Percentiles rank a stretch among this genome's conserved stretches.
Conservation (phyloP, 2,888 invertebrate genomes). For the Cotesia congregata region DNA sequence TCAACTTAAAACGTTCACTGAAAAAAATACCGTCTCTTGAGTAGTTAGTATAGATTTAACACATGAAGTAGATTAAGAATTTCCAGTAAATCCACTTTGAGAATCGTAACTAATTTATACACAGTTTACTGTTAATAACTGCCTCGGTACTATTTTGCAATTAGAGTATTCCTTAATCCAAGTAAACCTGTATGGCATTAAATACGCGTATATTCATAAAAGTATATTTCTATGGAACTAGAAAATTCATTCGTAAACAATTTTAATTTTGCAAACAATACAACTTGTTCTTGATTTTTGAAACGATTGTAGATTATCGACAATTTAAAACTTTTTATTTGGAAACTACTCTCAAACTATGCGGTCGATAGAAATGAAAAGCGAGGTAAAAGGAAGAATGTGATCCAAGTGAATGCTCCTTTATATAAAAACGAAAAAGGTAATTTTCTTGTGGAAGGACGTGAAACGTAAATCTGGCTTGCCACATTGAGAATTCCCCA, state of each 20-base stretch:
- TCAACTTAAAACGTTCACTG: too few species aligned
- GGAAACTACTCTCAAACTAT: constrained; percentile 23
- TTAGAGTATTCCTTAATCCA: constrained; percentile 63
- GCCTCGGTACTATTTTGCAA: constrained; percentile 58
- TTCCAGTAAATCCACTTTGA: constrained; percentile 38
- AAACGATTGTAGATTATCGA: constrained; percentile 21
- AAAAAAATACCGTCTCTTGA: too few species aligned
- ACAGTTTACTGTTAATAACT: constrained; percentile 45
- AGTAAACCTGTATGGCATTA: background rate
- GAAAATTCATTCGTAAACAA: constrained; percentile 1
- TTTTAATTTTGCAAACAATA: background rate
- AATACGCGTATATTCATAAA: background rate
- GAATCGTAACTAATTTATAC: background rate
- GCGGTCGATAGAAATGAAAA: background rate
- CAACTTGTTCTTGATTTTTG: constrained; percentile 18
- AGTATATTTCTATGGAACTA: background rate
- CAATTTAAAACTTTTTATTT: constrained; percentile 5
- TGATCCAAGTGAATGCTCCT: constrained; percentile 22
- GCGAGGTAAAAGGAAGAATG: constrained; percentile 11
- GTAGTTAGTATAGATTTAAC: too few species aligned
- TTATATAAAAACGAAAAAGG: constrained; percentile 2
- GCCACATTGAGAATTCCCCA: constrained; percentile 52
- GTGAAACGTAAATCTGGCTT: constrained; percentile 50
- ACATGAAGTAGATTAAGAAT: constrained; percentile 1
- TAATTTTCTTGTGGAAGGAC: constrained; percentile 31